Conservation (phyloP, 2,888 invertebrate species). For the Bombyx huttoni region DNA sequence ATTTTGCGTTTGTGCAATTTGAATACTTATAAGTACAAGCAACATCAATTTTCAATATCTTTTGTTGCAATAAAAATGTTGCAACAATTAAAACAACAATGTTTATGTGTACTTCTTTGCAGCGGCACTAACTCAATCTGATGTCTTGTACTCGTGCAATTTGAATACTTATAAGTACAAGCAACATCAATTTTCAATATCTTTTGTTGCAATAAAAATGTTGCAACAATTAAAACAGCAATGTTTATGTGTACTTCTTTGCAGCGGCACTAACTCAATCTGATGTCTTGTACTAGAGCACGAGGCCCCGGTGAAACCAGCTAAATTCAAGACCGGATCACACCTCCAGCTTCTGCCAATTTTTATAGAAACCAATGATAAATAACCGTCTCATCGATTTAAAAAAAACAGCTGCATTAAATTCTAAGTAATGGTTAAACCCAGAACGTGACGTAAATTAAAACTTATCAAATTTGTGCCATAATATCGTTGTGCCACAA, state of each 20-base stretch:
- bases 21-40: not conserved
- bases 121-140: slow-evolving; percentile 42
- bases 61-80: not conserved
- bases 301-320: slow-evolving; percentile 5
- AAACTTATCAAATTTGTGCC: not conserved
- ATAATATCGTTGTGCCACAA: not conserved
- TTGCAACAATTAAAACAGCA: slow-evolving; percentile 1
- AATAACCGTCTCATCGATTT: not conserved
- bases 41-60: slow-evolving; percentile 6
- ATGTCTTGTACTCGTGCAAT: slow-evolving; percentile 45
- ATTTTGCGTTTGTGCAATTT: too few relatives aligned
- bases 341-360: slow-evolving; percentile 21
- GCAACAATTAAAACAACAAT: slow-evolving; percentile 1
- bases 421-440: not conserved
- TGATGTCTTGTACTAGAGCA: slow-evolving; percentile 45
- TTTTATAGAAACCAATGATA: slow-evolving; percentile 20
- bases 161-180: not conserved
- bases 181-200: slow-evolving; percentile 6
- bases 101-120: slow-evolving; percentile 22
- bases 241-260: slow-evolving; percentile 18
- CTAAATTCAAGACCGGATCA: slow-evolving; percentile 6
- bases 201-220: not conserved
- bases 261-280: slow-evolving; percentile 42
- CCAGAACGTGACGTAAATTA: not conserved
- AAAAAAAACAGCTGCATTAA: too few relatives aligned